Evolutionary conservation across 1,140 invertebrate genomes (phyloP).

Genomic region (Anadara kagoshimensis): DNA sequence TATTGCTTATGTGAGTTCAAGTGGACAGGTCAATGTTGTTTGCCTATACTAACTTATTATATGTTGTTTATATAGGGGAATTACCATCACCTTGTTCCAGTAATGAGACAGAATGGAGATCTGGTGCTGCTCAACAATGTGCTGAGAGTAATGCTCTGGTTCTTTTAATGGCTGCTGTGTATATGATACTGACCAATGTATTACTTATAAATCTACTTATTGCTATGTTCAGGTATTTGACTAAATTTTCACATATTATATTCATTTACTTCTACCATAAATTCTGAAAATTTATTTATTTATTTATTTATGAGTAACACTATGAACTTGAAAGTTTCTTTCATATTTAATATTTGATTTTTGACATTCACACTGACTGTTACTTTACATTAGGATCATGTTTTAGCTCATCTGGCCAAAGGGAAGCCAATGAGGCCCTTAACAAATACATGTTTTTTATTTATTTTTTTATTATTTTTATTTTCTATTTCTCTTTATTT

Average conservation of each 20-base stretch:
- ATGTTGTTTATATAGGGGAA: slow-evolving; percentile 24
- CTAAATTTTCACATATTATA: background rate
- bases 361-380: no score
- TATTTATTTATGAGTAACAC: background rate
- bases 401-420: no score
- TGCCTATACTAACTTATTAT: background rate
- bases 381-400: no score
- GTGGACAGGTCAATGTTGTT: no score
- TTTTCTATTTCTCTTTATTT: no score
- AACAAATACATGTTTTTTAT: no score
- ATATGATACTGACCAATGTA: slow-evolving; percentile 69
- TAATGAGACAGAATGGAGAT: slow-evolving; percentile 55
- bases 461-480: no score
- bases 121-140: slow-evolving; percentile 45
- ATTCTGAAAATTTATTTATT: background rate
- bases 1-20: no score
- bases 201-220: slow-evolving; percentile 71
- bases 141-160: slow-evolving; percentile 58
- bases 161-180: slow-evolving; percentile 58
- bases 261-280: background rate
- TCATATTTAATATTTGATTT: background rate
- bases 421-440: no score
- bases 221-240: slow-evolving; percentile 73
- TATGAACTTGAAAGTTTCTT: background rate
- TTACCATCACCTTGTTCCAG: slow-evolving; percentile 42